Evolutionary conservation across 2,113 vertebrate species (phyloP).

Genomic region (Microcebus murinus): DNA sequence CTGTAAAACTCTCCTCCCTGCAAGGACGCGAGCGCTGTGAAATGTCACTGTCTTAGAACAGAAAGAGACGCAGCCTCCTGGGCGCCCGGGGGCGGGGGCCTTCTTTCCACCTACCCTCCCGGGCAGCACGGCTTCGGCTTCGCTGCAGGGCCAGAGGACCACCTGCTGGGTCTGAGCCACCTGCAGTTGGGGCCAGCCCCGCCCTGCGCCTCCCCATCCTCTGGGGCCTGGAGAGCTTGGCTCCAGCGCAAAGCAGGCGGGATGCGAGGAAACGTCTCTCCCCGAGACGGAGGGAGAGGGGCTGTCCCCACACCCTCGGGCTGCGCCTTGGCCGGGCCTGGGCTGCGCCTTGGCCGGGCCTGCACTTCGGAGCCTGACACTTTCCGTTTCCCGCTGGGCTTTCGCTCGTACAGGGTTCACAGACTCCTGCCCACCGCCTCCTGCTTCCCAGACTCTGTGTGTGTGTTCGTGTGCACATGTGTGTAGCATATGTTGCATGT

Average conservation of each 20-base stretch:
- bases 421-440: not conserved
- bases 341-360: not conserved
- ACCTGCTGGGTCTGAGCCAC: no score
- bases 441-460: not conserved
- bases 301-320: accelerated
- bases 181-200: not conserved
- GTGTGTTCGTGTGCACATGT: not conserved
- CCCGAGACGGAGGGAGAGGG: not conserved
- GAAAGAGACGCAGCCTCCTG: accelerated
- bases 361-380: not conserved
- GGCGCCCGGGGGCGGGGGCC: not conserved
- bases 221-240: not conserved
- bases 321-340: not conserved
- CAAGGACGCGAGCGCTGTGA: not conserved
- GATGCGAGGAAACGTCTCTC: not conserved
- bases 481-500: not conserved
- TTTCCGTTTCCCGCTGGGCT: not conserved
- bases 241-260: not conserved
- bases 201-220: accelerated
- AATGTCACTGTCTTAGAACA: not conserved
- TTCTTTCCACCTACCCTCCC: not conserved
- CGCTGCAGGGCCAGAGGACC: not conserved
- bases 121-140: not conserved
- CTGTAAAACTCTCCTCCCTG: not conserved
- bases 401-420: not conserved